A percentile compares a stretch with the other conserved stretches of the same genome.
These are phyloP conservation scores for Macrochelys suwanniensis DNA, from an alignment of 2,797 vertebrate species.

Conservation along the genomic window DNA sequence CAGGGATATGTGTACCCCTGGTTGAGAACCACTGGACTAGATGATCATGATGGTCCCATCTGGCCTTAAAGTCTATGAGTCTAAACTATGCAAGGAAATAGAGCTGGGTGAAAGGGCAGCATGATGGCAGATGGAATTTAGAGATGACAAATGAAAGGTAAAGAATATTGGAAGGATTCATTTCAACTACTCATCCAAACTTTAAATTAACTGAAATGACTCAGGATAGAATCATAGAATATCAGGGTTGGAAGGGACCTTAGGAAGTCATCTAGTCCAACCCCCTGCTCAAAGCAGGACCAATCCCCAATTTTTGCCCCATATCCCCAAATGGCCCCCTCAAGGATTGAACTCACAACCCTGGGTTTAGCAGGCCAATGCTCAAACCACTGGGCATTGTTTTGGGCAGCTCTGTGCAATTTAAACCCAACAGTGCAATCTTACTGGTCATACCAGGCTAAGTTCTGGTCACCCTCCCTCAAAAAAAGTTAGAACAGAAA, in stretches of 20 bases:
- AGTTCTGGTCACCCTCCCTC: background rate
- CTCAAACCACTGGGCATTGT: background rate
- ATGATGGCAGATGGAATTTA: background rate
- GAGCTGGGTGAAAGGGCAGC: background rate
- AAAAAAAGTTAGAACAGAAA: background rate
- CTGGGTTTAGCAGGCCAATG: no score
- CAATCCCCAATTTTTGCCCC: no score
- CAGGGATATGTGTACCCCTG: no score
- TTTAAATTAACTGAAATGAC: background rate
- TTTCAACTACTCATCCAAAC: background rate
- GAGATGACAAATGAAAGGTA: background rate
- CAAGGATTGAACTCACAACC: no score
- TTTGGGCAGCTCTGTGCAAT: background rate
- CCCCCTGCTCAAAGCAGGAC: no score
- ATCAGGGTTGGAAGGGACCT: no score
- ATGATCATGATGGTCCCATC: background rate
- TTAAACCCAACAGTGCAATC: fast-evolving
- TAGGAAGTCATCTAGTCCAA: no score
- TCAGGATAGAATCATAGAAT: no score
- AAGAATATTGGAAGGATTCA: fast-evolving
- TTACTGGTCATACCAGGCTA: background rate
- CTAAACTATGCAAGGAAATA: background rate
- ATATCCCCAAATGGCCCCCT: no score
- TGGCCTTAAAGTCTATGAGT: background rate
- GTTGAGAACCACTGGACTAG: background rate